These are phyloP conservation scores for Erebia aethiops DNA, from an alignment of 2,888 invertebrate genomes.

Conservation along the genomic window DNA sequence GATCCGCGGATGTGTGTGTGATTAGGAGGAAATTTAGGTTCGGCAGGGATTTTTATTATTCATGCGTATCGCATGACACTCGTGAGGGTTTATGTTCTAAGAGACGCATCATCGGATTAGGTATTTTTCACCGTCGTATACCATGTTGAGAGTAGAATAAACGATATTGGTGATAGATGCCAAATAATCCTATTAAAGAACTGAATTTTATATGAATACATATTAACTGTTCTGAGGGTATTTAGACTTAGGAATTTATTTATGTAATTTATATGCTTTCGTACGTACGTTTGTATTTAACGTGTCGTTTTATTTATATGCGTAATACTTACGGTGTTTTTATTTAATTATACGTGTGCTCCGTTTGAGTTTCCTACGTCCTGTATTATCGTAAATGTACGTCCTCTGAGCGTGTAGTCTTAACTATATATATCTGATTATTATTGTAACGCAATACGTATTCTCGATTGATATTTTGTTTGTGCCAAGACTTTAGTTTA, in stretches of 20 bases:
- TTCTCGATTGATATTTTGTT: constrained; percentile 67
- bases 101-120: constrained; percentile 73
- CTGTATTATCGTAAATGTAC: constrained; percentile 40
- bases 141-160: constrained; percentile 76
- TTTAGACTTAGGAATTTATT: constrained; percentile 76
- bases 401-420: constrained; percentile 45
- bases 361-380: constrained; percentile 47
- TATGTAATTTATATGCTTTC: constrained; percentile 58
- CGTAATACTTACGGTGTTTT: constrained; percentile 19
- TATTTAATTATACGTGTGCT: constrained; percentile 27
- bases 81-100: constrained; percentile 65
- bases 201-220: constrained; percentile 82
- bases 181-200: constrained; percentile 83
- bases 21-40: constrained; percentile 75
- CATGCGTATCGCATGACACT: constrained; percentile 52
- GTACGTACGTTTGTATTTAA: constrained; percentile 12
- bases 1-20: constrained; percentile 59
- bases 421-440: constrained; percentile 1
- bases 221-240: constrained; percentile 82
- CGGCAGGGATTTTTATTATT: constrained; percentile 73
- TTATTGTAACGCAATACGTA: constrained; percentile 44
- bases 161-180: constrained; percentile 81
- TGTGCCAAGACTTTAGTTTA: constrained; percentile 78
- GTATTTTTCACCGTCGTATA: constrained; percentile 77
- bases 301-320: constrained; percentile 15